Evolutionary conservation across 2,113 vertebrate genomes (phyloP).

Genomic region (Epinephelus fuscoguttatus): DNA sequence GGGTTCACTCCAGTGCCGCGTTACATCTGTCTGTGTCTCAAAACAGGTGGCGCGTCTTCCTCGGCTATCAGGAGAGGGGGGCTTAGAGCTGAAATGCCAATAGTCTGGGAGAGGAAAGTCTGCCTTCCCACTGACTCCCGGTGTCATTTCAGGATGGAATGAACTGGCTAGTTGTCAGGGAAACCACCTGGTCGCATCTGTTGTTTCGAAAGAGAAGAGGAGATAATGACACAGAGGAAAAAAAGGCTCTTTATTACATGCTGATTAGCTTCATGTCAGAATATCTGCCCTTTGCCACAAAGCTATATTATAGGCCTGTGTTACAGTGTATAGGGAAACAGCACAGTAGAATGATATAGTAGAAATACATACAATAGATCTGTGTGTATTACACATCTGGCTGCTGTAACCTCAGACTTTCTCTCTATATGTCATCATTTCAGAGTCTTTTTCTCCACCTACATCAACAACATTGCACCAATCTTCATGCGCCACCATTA

Average conservation of each 20-base stretch:
- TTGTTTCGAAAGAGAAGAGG: constrained; percentile 36
- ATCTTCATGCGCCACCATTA: constrained; percentile 6
- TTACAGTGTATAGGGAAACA: too few species aligned
- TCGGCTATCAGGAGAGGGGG: constrained; percentile 28
- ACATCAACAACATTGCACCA: background rate
- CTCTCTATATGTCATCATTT: constrained; percentile 4
- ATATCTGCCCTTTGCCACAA: background rate
- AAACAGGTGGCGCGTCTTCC: constrained; percentile 63
- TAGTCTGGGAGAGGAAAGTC: constrained; percentile 47
- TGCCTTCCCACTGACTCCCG: constrained; percentile 46
- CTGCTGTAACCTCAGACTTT: background rate
- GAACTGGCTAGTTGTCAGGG: constrained; percentile 61
- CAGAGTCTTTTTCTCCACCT: constrained; percentile 1
- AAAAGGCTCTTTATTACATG: constrained; percentile 15
- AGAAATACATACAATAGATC: background rate
- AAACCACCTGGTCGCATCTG: constrained; percentile 66
- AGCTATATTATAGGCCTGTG: background rate
- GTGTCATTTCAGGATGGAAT: constrained; percentile 58
- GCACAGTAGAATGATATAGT: background rate
- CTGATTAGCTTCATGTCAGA: constrained; percentile 14
- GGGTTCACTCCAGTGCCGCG: constrained; percentile 39
- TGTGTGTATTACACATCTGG: background rate
- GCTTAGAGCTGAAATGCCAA: constrained; percentile 60
- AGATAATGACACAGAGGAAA: constrained; percentile 29
- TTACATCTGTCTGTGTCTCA: constrained; percentile 58